Percentiles rank a stretch among this genome's conserved stretches.
phyloP scores from a whole-genome alignment of 2,888 invertebrate genomes.

The Drosophila atripex region DNA sequence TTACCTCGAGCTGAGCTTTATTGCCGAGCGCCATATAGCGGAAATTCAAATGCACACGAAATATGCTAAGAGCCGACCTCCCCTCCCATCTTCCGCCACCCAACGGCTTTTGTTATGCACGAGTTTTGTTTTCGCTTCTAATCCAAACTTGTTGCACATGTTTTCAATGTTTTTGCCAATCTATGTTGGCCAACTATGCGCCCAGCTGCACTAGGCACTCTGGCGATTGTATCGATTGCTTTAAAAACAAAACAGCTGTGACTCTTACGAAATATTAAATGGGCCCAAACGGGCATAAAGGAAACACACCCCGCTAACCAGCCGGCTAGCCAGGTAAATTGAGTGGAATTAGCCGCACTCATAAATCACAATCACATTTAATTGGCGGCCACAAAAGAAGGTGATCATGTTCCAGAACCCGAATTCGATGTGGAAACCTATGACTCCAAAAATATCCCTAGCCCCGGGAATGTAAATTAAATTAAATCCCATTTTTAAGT shows the following conservation, averaged over 20 bases:
- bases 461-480: too few relatives aligned
- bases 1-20: slow-evolving; percentile 70
- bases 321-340: slow-evolving; percentile 29
- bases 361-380: slow-evolving; percentile 40
- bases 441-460: not conserved
- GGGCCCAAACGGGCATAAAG: slow-evolving; percentile 32
- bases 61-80: slow-evolving; percentile 61
- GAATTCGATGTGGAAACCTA: slow-evolving; percentile 4
- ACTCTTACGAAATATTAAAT: slow-evolving; percentile 65
- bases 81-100: not conserved
- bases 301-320: slow-evolving; percentile 61
- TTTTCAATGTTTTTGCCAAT: slow-evolving; percentile 69
- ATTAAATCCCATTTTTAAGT: too few relatives aligned
- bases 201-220: slow-evolving; percentile 64
- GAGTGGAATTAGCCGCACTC: slow-evolving; percentile 52
- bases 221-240: slow-evolving; percentile 62
- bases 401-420: slow-evolving; percentile 8
- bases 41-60: slow-evolving; percentile 77
- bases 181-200: slow-evolving; percentile 57
- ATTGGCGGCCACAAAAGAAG: slow-evolving; percentile 15
- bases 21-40: slow-evolving; percentile 69
- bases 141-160: slow-evolving; percentile 54
- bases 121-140: slow-evolving; percentile 64
- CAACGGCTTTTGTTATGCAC: slow-evolving; percentile 64
- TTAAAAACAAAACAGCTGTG: slow-evolving; percentile 37